These are phyloP conservation scores for Drosophila tristis DNA, from an alignment of 1,140 invertebrate genomes.

Conservation along the genomic window DNA sequence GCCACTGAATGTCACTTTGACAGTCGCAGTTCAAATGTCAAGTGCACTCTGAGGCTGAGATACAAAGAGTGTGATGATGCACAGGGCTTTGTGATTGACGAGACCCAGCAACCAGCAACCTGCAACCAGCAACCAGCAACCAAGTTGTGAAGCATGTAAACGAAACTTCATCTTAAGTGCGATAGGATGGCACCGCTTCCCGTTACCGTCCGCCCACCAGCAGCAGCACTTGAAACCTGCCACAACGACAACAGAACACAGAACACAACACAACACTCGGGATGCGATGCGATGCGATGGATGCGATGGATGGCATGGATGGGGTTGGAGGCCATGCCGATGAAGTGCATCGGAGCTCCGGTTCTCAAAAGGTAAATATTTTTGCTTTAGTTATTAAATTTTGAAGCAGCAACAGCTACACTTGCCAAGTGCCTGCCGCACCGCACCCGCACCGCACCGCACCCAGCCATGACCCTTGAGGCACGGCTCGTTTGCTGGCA, in stretches of 20 bases:
- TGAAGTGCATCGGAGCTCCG: slow-evolving; percentile 56
- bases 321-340: slow-evolving; percentile 3
- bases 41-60: slow-evolving; percentile 52
- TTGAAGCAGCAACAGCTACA: slow-evolving; percentile 43
- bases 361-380: slow-evolving; percentile 78
- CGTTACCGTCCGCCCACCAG: too few relatives aligned
- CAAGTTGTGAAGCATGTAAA: slow-evolving; percentile 58
- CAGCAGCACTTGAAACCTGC: slow-evolving; percentile 32
- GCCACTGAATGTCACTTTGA: slow-evolving; percentile 60
- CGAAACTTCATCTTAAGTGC: slow-evolving; percentile 50
- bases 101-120: slow-evolving; percentile 43
- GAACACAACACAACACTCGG: too few relatives aligned
- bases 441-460: too few relatives aligned
- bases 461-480: too few relatives aligned
- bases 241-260: slow-evolving; percentile 44
- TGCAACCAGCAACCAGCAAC: too few relatives aligned
- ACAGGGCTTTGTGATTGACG: slow-evolving; percentile 67
- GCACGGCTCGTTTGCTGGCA: slow-evolving; percentile 22
- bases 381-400: slow-evolving; percentile 77
- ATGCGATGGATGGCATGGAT: too few relatives aligned
- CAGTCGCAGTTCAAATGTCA: slow-evolving; percentile 78
- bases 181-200: too few relatives aligned
- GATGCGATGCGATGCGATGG: neutral
- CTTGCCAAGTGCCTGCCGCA: too few relatives aligned
- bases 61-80: slow-evolving; percentile 29